phyloP scores from a whole-genome alignment of 2,113 vertebrate genomes.

The Barbus barbus region DNA sequence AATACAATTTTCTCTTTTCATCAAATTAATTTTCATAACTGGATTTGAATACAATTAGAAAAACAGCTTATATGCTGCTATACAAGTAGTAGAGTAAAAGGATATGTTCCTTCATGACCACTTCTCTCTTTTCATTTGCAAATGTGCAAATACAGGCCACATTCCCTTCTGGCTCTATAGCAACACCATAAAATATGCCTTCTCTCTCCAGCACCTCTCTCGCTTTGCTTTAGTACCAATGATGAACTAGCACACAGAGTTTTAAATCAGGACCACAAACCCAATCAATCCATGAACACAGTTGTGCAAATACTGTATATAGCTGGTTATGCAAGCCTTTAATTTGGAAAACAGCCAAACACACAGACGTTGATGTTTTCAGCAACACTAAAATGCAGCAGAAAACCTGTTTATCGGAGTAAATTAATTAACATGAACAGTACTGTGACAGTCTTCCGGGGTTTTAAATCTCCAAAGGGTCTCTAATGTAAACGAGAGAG shows the following conservation, averaged over 20 bases:
- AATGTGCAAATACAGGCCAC: constrained; percentile 23
- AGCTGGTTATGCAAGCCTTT: constrained; percentile 7
- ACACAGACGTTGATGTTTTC: background rate
- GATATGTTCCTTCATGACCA: too few species aligned
- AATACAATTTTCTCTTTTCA: background rate
- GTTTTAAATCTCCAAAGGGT: background rate
- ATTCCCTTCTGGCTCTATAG: constrained; percentile 11
- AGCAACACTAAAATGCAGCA: background rate
- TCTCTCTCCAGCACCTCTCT: background rate
- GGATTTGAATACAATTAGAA: background rate
- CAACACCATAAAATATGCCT: constrained; percentile 2
- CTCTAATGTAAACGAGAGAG: constrained; percentile 6
- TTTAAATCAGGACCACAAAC: constrained; percentile 33
- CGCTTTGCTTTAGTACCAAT: constrained; percentile 23
- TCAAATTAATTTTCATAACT: background rate
- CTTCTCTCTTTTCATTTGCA: constrained; percentile 39
- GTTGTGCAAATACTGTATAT: background rate
- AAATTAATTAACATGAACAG: background rate
- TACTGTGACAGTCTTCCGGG: background rate
- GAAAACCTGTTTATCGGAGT: background rate
- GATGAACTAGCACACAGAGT: background rate
- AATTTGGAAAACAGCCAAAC: background rate
- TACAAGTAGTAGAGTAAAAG: too few species aligned
- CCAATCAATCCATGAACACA: constrained; percentile 22
- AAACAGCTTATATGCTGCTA: background rate